Evolutionary conservation across 2,888 invertebrate genomes (phyloP), one percentile per base, ranked within the genome.

Genomic region (Trachelus stipa): DNA sequence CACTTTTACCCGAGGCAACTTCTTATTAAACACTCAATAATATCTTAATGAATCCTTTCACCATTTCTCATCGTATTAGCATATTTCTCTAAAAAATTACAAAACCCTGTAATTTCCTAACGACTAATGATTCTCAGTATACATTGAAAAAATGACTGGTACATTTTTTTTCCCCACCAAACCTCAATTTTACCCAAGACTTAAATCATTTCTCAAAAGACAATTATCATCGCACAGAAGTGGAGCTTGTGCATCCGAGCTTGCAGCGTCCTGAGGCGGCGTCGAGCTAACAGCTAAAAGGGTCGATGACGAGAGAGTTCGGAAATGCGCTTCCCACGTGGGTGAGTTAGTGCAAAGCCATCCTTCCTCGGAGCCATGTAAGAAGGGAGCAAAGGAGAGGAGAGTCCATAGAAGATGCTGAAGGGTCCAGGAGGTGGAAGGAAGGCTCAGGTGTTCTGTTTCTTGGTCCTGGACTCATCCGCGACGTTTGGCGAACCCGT

Each of bases 301-400:
- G 90, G 89, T 89, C 89, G 90, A 90, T 90, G 90, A 90, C 90
- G 90, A 90, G 88, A 89, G 88, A 88, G 88, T 89, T 90, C 85
- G 89, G 85, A 89, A 89, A 90, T 90, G 89, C 85, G 85, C 87
- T 81, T 86, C 88, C 87, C 87, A 88, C 89, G 88, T 89, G 85
- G 85, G 84, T 87, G 87, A 88, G 87, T 87, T 87, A 87, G 86
- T 87, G 88, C 85, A 84, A 79, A 87, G 87, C 85, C 88, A 89
- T 88, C 88, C 83, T 83, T 84, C 81, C 74, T 73, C 80, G 80
- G 33, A 71, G 71, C 34, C 71, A 31, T 31, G 33, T 75, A 77
- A 80, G 75, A 77, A 81, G 80, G 76, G 73, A 40, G 78, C 74
- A 74, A 76, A n/a, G 71, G 76, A 76, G 76, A 77, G 40, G 73